Base-by-base conservation (phyloP, 53 echinoderm and acorn worm species). In the Patiria pectinifera region DNA sequence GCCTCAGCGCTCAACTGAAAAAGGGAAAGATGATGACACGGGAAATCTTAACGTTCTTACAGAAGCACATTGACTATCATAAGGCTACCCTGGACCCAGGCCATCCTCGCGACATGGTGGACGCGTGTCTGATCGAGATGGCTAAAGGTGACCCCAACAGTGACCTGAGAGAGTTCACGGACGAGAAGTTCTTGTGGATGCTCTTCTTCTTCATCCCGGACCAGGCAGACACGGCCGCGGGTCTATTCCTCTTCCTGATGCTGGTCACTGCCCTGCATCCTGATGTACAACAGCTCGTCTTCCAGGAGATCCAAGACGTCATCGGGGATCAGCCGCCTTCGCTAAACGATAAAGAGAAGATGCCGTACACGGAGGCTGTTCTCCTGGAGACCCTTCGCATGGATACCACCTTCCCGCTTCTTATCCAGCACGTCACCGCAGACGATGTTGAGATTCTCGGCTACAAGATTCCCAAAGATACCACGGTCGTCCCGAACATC, bases 311-410 rank as follows among this genome's bases (percentile, higher is more conserved):
- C 49, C 92, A 92, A 59, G 70, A 86, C 11, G 87, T 86, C 48
- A 86, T 86, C 71, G 92, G 92, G 3, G 82, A 92, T 58, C 92
- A 81, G 10, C 86, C 48, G 3, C 92, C 92, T 11, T 71, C 86
- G 8, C 58, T 92, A 12, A 23, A 86, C 0, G 92, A 92, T 49
- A 86, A 86, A 48, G 70, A 47, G 26, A 92, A 60, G 45, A 86
- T 92, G 86, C 86, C 92, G 1, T 92, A 86, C 82, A 92, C 92
- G 3, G 87, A 92, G 63, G 86, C 92, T 24, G 82, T 71, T 25
- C 82, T 92, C 21, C 48, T 86, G 25, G 92, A 92, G 71, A 81
- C 82, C 4, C 59, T 83, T 4, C 86, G 92, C 66, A 88, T 88
- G 78, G 78, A 78, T 62, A 78, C 88, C 62, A 61, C 78, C 60